A percentile compares a stretch with the other conserved stretches of the same genome.
Conservation (phyloP, 2,113 vertebrate species). For the Sapajus apella region DNA sequence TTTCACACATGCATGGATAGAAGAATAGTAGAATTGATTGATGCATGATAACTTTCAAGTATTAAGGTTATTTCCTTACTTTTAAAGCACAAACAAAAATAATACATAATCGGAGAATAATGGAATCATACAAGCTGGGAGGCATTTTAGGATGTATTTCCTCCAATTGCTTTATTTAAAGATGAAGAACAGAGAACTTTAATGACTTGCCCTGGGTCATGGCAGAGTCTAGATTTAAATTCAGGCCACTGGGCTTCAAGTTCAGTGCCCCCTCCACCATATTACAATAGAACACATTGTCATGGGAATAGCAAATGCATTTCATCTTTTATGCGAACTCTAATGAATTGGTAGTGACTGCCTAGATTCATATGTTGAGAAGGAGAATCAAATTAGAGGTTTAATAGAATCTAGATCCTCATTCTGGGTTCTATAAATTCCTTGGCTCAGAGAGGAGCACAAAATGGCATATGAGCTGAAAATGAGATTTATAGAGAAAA, state of each 20-base stretch:
- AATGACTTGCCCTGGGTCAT: neutral
- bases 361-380: neutral
- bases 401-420: neutral
- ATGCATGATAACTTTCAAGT: neutral
- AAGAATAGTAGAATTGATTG: neutral
- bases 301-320: neutral
- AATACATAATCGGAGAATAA: neutral
- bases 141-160: neutral
- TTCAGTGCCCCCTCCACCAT: neutral
- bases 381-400: neutral
- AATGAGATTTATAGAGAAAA: neutral
- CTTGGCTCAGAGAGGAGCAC: neutral
- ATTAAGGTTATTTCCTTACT: neutral
- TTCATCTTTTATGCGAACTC: neutral
- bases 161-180: neutral
- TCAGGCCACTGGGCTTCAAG: neutral
- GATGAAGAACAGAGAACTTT: neutral
- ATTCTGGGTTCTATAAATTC: neutral
- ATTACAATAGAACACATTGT: neutral
- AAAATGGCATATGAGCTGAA: neutral
- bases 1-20: neutral
- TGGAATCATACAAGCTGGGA: neutral
- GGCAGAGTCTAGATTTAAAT: constrained; percentile 6
- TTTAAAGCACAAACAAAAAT: neutral
- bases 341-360: neutral